Percentiles rank a stretch among this genome's conserved stretches.
These are phyloP conservation scores for Numenius phaeopus DNA, from an alignment of 2,797 vertebrate species.

Conservation along the genomic window DNA sequence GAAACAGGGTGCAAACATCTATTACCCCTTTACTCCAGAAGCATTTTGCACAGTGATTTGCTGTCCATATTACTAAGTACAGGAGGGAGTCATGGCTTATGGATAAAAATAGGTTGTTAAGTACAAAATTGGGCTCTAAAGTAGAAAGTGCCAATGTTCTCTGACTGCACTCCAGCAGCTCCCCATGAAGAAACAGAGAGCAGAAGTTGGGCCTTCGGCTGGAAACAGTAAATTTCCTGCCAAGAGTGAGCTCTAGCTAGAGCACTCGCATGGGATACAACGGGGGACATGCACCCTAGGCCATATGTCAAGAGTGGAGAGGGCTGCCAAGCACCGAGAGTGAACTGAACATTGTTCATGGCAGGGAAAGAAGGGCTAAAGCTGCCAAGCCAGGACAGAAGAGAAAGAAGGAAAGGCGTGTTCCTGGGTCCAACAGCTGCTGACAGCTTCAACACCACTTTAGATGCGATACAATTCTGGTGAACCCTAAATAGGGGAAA, in stretches of 20 bases:
- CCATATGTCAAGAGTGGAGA: not conserved
- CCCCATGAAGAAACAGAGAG: not conserved
- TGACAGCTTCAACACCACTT: not conserved
- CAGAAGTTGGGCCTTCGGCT: not conserved
- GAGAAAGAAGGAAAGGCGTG: not conserved
- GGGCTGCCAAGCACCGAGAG: not conserved
- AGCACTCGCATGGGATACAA: not conserved
- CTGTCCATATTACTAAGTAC: not conserved
- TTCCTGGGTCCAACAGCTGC: not conserved
- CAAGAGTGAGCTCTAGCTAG: not conserved
- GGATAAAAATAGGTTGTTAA: not conserved
- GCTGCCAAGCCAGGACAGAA: not conserved
- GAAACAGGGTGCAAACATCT: not conserved
- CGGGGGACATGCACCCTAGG: not conserved
- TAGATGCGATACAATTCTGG: not conserved
- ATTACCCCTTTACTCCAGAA: fast-evolving
- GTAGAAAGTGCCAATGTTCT: not conserved
- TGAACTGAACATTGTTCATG: not conserved
- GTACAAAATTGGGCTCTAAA: not conserved
- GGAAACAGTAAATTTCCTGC: not conserved
- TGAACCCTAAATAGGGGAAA: not conserved
- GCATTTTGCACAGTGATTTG: not conserved
- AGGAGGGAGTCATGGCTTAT: fast-evolving
- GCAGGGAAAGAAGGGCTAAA: not conserved
- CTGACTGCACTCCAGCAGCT: not conserved